Percentiles rank a stretch among this genome's conserved stretches.
Evolutionary conservation across 2,888 invertebrate genomes (phyloP).

Genomic region (Gnatocerus cornutus): DNA sequence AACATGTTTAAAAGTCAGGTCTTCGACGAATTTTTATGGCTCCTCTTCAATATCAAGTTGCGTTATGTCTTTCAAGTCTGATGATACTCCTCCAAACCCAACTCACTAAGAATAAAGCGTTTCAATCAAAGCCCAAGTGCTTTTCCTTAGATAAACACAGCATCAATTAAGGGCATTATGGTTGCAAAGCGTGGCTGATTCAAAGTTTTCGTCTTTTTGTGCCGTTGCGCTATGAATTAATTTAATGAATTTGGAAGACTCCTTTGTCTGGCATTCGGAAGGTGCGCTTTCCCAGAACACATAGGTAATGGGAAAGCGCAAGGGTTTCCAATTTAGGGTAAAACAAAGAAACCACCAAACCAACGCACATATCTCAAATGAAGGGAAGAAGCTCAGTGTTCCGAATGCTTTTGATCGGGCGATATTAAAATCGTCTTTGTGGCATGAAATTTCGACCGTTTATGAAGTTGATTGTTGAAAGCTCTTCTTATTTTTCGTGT

Average conservation of each 20-base stretch:
- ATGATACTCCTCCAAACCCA: no score
- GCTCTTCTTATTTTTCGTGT: no score
- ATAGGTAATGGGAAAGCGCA: constrained; percentile 23
- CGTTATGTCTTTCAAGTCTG: constrained; percentile 7
- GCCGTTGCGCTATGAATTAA: constrained; percentile 24
- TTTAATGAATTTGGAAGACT: constrained; percentile 28
- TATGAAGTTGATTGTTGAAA: no score
- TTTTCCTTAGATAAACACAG: constrained; percentile 33
- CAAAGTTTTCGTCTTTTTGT: constrained; percentile 34
- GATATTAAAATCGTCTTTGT: constrained; percentile 45
- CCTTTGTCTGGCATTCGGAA: constrained; percentile 25
- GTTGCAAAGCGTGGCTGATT: constrained; percentile 6
- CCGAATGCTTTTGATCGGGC: constrained; percentile 20
- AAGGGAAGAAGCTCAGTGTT: constrained; percentile 29
- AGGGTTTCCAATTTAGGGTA: constrained; percentile 23
- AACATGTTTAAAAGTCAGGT: constrained; percentile 18
- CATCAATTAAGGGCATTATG: constrained; percentile 38
- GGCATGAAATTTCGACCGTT: no score
- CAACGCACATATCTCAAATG: constrained; percentile 28
- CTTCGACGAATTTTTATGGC: constrained; percentile 20
- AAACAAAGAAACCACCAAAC: constrained; percentile 43
- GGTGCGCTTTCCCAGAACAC: constrained; percentile 13
- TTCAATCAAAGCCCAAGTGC: constrained; percentile 34
- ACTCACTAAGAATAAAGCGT: constrained; percentile 20
- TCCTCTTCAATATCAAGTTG: constrained; percentile 6